A percentile compares a stretch with the other conserved stretches of the same genome.
phyloP scores from a whole-genome alignment of 2,113 vertebrate genomes.

The Datnioides undecimradiatus region DNA sequence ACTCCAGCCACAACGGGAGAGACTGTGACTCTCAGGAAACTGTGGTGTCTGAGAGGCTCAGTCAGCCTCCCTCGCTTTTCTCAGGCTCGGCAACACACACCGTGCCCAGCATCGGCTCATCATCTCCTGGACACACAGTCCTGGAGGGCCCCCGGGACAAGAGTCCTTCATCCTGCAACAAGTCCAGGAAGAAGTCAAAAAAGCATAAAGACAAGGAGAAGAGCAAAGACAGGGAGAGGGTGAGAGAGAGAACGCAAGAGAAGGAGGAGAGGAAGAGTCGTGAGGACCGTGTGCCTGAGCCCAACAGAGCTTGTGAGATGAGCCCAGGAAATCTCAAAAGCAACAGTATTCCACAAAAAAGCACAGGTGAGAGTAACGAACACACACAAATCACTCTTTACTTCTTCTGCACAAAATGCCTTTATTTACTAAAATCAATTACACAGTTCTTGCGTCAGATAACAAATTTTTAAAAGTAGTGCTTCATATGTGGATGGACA shows the following conservation, averaged over 20 bases:
- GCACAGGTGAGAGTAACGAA: slow-evolving; percentile 83
- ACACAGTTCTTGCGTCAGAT: neutral
- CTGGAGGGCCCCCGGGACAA: slow-evolving; percentile 70
- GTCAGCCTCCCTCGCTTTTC: slow-evolving; percentile 74
- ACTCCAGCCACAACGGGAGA: slow-evolving; percentile 88
- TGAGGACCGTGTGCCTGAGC: slow-evolving; percentile 70
- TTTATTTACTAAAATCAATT: neutral
- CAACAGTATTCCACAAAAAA: slow-evolving; percentile 82
- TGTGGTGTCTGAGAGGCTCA: slow-evolving; percentile 79
- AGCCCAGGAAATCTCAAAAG: slow-evolving; percentile 76
- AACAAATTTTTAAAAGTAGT: slow-evolving; percentile 23
- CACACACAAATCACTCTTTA: neutral
- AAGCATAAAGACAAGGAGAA: slow-evolving; percentile 95
- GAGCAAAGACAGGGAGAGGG: slow-evolving; percentile 83
- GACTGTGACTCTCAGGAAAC: slow-evolving; percentile 88
- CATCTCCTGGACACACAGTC: slow-evolving; percentile 56
- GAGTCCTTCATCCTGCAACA: slow-evolving; percentile 80
- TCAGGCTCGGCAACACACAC: slow-evolving; percentile 41
- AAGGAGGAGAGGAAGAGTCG: slow-evolving; percentile 68
- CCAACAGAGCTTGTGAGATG: slow-evolving; percentile 77
- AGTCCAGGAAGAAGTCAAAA: slow-evolving; percentile 93
- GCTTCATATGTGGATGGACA: slow-evolving; percentile 9
- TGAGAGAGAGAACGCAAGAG: slow-evolving; percentile 66
- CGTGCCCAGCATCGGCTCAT: slow-evolving; percentile 26
- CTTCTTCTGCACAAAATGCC: neutral